Base-by-base conservation (phyloP, 2,797 vertebrate genomes). In the Ptychadena robeensis region DNA sequence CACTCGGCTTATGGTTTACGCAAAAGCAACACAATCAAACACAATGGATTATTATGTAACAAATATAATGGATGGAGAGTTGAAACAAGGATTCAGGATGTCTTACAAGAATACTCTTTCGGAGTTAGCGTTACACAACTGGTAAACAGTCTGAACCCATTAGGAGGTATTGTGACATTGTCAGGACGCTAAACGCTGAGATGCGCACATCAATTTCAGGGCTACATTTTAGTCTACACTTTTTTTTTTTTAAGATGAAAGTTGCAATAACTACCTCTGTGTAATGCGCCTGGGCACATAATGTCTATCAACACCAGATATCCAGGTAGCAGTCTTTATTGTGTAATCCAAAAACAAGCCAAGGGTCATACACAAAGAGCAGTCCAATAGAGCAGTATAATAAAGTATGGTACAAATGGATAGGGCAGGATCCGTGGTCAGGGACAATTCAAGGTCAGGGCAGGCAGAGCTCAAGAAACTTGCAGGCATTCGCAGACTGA, bases 11-110 rank as follows among this genome's bases (percentile, higher is more conserved):
- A 59, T 75, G 30, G 34, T 28, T 37, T 27, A 27, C 34, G 63
- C 10, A 32, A 74, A 37, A 7, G 57, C 32, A 61, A 35, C 25
- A 28, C 4, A 65, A 11, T 22, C 38, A 2, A 22, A 8, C 18
- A 77, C 61, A 77, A 77, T 77, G 22, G 28, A 66, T 66, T 44
- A 32, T 65, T 65, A 44, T 66, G 40, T 32, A 65, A 48, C 18
- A 4, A 77, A 44, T 66, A 65, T n/a, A 77, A 48, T 30, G 4
- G 53, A 30, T 11, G 48, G 40, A 7, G 15, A 32, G 31, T 22
- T 64, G 37, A 65, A 25, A 28, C 1, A 59, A 31, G 25, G 0
- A 3, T 3, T 57, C 2, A 59, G 72, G 32, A 35, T 37, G 25
- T 11, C 32, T 61, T 2, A 0, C 48, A 61, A n/a, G 66, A 32